These are phyloP conservation scores for Pogonophryne albipinna DNA, from an alignment of 2,797 vertebrate genomes.

Conservation along the genomic window DNA sequence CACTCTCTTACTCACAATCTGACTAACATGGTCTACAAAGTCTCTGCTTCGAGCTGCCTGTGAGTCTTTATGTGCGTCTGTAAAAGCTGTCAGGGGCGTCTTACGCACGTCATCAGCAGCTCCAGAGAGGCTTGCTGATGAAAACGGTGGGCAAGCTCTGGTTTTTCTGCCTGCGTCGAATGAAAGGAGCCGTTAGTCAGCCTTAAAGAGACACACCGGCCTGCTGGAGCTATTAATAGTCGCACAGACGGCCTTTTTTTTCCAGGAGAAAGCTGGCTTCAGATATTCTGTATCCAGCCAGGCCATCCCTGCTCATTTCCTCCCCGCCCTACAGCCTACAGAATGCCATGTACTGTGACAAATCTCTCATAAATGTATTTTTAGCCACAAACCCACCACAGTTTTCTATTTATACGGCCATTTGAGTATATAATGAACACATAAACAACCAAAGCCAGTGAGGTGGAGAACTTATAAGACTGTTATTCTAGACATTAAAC, in stretches of 20 bases:
- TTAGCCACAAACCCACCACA: constrained; percentile 52
- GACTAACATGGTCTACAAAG: constrained; percentile 52
- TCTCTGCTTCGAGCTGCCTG: constrained; percentile 31
- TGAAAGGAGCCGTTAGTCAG: constrained; percentile 72
- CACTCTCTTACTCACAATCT: constrained; percentile 49
- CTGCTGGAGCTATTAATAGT: constrained; percentile 76
- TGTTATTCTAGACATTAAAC: background rate
- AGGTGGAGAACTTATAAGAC: background rate
- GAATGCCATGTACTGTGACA: constrained; percentile 68
- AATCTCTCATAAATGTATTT: constrained; percentile 65
- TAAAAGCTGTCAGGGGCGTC: constrained; percentile 51
- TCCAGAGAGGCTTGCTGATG: constrained; percentile 61
- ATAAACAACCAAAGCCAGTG: background rate
- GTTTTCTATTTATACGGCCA: constrained; percentile 42
- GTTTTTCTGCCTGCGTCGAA: constrained; percentile 56
- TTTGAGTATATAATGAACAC: constrained; percentile 28
- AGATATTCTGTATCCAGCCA: constrained; percentile 31
- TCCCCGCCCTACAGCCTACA: constrained; percentile 77
- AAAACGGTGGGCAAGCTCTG: constrained; percentile 59
- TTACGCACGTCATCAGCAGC: constrained; percentile 63
- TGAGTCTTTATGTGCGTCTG: constrained; percentile 54
- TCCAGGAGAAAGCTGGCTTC: constrained; percentile 48
- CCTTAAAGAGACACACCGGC: constrained; percentile 57
- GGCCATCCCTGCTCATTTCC: constrained; percentile 77
- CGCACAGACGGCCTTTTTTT: constrained; percentile 32